phyloP scores from a whole-genome alignment of 2,113 vertebrate genomes.

The Apodemus speciosus region DNA sequence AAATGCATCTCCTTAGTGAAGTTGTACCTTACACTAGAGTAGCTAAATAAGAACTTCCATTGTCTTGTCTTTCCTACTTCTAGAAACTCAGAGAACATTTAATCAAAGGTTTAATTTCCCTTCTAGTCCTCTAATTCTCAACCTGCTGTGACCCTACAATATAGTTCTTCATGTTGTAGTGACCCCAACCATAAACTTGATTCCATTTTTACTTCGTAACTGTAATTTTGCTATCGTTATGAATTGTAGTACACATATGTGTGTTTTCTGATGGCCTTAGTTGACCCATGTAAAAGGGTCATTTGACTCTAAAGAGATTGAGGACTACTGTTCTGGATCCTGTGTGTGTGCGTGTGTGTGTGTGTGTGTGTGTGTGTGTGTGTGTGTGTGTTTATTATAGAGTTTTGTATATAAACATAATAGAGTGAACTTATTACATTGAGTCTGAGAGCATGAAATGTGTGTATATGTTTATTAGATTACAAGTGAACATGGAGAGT shows the following conservation, averaged over 20 bases:
- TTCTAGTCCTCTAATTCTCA: background rate
- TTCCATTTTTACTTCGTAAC: background rate
- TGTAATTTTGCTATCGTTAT: background rate
- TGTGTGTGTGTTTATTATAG: background rate
- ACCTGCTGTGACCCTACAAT: background rate
- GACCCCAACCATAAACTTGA: background rate
- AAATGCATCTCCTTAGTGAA: background rate
- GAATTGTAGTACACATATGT: background rate
- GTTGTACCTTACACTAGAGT: background rate
- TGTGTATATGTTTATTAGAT: too few relatives aligned
- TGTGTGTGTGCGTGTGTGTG: background rate
- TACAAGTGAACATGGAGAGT: background rate
- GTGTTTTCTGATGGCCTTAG: background rate
- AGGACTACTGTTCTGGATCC: background rate
- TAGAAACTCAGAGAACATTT: background rate
- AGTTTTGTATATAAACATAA: too few relatives aligned
- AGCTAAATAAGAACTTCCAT: background rate
- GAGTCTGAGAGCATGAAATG: background rate
- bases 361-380: background rate
- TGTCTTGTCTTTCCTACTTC: background rate
- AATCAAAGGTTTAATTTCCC: conserved; percentile 50
- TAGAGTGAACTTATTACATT: background rate
- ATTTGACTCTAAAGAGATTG: background rate
- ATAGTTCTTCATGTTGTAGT: background rate
- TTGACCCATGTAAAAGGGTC: background rate